phyloP scores from a whole-genome alignment of 2,888 invertebrate genomes.

The Drosophila quasianomalipes region DNA sequence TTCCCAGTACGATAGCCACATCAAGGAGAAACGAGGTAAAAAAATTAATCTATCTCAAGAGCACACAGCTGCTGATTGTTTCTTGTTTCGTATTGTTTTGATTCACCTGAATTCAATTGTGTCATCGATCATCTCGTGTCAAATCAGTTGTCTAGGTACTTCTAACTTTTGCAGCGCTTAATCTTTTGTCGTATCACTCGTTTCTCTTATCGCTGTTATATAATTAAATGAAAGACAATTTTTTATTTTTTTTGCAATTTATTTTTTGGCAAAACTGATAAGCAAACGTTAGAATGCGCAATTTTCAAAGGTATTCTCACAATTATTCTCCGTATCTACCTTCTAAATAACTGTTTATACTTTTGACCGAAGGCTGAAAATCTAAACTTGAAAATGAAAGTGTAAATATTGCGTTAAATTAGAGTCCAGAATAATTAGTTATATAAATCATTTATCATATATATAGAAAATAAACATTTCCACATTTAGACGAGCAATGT shows the following conservation, averaged over 20 bases:
- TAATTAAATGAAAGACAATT: conserved; percentile 39
- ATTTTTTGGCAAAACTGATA: conserved; percentile 43
- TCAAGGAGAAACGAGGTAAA: conserved; percentile 93
- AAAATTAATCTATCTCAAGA: background rate
- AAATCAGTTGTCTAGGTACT: conserved; percentile 3
- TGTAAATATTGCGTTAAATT: background rate
- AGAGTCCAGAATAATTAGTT: background rate
- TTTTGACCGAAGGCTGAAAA: background rate
- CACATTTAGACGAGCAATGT: background rate
- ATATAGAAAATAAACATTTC: background rate
- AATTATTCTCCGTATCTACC: background rate
- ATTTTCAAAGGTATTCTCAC: background rate
- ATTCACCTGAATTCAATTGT: background rate
- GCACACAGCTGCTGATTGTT: background rate
- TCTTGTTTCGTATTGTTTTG: too few species aligned
- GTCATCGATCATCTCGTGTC: conserved; percentile 38
- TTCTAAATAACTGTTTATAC: conserved; percentile 3
- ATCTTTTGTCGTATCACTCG: conserved; percentile 21
- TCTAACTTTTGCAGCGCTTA: conserved; percentile 14
- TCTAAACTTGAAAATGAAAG: background rate
- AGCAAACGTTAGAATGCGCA: conserved; percentile 4
- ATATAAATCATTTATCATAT: background rate
- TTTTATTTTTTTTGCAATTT: conserved; percentile 9
- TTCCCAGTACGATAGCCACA: conserved; percentile 94
- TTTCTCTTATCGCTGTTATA: conserved; percentile 44